Evolutionary conservation across 2,888 invertebrate genomes (phyloP).

Genomic region (Brachypalpus laphriformis): DNA sequence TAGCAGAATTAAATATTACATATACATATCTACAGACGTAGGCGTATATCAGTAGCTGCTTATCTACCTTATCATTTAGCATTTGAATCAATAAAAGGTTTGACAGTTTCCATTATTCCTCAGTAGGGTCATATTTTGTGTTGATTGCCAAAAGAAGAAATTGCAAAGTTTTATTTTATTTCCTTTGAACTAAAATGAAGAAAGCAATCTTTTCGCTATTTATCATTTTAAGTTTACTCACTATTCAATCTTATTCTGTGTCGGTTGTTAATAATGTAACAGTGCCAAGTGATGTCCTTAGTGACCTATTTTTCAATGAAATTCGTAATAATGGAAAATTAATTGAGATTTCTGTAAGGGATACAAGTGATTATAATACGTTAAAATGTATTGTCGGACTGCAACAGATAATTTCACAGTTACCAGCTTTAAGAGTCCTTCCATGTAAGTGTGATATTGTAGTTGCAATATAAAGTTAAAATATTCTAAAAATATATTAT

Average conservation of each 20-base stretch:
- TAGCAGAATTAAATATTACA: not conserved
- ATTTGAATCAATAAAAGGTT: not conserved
- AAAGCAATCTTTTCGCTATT: not conserved
- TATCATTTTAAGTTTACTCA: slow-evolving; percentile 2
- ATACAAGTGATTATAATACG: not conserved
- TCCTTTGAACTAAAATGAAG: slow-evolving; percentile 1
- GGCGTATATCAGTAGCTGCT: not conserved
- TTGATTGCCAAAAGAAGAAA: not conserved
- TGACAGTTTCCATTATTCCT: not conserved
- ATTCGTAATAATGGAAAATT: slow-evolving; percentile 8
- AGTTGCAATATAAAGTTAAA: not conserved
- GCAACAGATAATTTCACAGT: slow-evolving; percentile 7
- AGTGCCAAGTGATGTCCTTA: slow-evolving; percentile 27
- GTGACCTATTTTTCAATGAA: slow-evolving; percentile 39
- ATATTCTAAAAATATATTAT: too few relatives aligned
- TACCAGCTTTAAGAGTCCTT: slow-evolving; percentile 22
- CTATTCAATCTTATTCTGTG: slow-evolving; percentile 1
- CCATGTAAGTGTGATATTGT: slow-evolving; percentile 59
- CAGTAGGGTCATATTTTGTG: not conserved
- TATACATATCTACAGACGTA: not conserved
- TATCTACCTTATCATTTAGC: not conserved
- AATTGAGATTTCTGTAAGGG: not conserved
- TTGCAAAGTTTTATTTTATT: not conserved
- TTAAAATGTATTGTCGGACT: slow-evolving; percentile 26
- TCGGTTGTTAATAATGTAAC: slow-evolving; percentile 41